Conservation (phyloP, 2,888 invertebrate species). For the Euspilapteryx auroguttella region DNA sequence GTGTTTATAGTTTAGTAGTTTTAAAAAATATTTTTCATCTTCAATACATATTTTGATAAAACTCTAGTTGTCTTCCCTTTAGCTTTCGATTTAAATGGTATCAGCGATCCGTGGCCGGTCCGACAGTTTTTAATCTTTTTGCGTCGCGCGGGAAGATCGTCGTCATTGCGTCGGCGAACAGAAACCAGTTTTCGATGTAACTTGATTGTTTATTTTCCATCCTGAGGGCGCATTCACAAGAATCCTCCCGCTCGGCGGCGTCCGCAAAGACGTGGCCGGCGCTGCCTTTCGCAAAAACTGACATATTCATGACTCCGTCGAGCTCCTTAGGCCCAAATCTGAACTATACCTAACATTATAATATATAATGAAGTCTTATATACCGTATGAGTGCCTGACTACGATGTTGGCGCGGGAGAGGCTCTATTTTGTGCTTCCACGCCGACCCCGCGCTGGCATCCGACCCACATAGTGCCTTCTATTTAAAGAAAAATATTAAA, state of each 20-base stretch:
- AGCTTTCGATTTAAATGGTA: too few relatives aligned
- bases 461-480: conserved; percentile 43
- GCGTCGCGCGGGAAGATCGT: conserved; percentile 37
- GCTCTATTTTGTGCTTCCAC: conserved; percentile 33
- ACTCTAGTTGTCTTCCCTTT: too few relatives aligned
- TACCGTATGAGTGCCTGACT: too few relatives aligned
- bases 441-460: conserved; percentile 20
- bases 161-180: conserved; percentile 26
- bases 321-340: conserved; percentile 26
- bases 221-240: conserved; percentile 19
- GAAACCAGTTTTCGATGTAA: conserved; percentile 40
- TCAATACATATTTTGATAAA: too few relatives aligned
- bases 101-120: too few relatives aligned
- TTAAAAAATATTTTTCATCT: too few relatives aligned
- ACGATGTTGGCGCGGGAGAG: too few relatives aligned
- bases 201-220: conserved; percentile 49
- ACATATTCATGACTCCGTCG: conserved; percentile 29
- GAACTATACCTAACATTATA: conserved; percentile 18
- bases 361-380: conserved; percentile 27
- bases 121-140: conserved; percentile 39
- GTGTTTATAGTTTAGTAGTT: too few relatives aligned
- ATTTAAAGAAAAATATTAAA: conserved; percentile 35
- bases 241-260: conserved; percentile 16
- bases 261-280: too few relatives aligned
- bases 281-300: conserved; percentile 39